Evolutionary conservation across 2,797 vertebrate species (phyloP), one percentile per base, ranked within the genome.

Genomic region (Sternotherus odoratus): DNA sequence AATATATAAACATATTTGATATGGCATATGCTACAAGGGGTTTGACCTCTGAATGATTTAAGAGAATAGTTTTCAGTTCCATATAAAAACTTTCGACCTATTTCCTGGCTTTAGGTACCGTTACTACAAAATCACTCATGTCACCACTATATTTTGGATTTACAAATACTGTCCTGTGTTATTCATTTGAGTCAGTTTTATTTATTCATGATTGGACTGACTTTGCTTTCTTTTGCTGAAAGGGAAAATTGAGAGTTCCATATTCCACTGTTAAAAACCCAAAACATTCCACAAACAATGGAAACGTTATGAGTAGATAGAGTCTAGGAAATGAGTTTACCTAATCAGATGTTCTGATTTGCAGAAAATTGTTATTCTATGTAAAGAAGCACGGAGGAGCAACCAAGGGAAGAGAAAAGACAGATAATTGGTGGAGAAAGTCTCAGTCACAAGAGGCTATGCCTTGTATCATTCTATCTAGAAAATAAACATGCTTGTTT

Each of bases 161-260:
- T 92, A 80, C 82, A 95, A 94, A 91, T 12, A 95, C 30, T 2
- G 13, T 17, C 89, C 91, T 93, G 92, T 88, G 95, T 95, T 91
- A 54, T 94, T 81, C 54, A 89, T 93, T 89, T 82, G 60, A 9
- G 19, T 75, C 88, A 93, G 53, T 92, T 90, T 90, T 66, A 90
- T 90, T 90, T 66, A 90, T 91, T 86, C 51, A 8, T 17, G 50
- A 60, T 81, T 81, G 79, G 60, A 89, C 36, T 69, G 36, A 91
- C 74, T 39, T n/a, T 50, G 60, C 12, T 66, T n/a, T n/a, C n/a
- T n/a, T n/a, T n/a, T n/a, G n/a, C n/a, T 92, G 74, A 87, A 95
- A 90, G 82, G 0, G 13, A 92, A 66, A 93, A 87, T 23, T 4
- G 53, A 90, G n/a, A 2, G 53, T 54, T 87, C 93, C 74, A 88